These are phyloP conservation scores for Candoia aspera DNA, from an alignment of 2,113 vertebrate species.

Conservation along the genomic window DNA sequence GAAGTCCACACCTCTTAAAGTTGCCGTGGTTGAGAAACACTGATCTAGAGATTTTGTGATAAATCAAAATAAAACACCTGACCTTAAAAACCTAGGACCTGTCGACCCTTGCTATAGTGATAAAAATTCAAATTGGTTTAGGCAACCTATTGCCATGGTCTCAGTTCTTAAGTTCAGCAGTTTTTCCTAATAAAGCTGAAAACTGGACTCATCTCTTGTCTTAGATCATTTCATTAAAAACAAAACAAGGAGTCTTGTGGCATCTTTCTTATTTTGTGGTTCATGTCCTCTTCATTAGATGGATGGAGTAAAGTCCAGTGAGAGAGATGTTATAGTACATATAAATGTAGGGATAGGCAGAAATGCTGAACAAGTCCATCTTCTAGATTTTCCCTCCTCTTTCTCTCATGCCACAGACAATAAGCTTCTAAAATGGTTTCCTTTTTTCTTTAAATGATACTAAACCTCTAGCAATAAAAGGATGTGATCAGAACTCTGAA, in stretches of 20 bases:
- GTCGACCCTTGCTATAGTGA: neutral
- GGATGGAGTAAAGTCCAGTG: neutral
- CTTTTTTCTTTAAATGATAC: neutral
- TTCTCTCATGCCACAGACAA: neutral
- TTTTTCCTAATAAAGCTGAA: neutral
- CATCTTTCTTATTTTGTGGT: neutral
- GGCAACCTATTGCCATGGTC: neutral
- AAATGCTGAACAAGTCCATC: neutral
- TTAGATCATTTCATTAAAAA: neutral
- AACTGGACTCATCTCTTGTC: too few relatives aligned
- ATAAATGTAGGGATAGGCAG: neutral
- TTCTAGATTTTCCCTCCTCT: neutral
- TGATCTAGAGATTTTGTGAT: neutral
- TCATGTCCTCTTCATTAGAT: neutral
- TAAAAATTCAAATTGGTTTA: neutral
- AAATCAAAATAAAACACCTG: neutral
- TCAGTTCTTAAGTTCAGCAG: neutral
- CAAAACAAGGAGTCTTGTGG: neutral
- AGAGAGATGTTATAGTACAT: neutral
- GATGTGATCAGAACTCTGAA: neutral
- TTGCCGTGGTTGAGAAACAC: too few relatives aligned
- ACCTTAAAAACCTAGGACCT: neutral
- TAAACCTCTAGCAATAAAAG: neutral
- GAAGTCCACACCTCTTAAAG: too few relatives aligned
- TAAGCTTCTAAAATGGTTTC: neutral